phyloP scores from a whole-genome alignment of 2,113 vertebrate genomes.

The Neopipo cinnamomea region DNA sequence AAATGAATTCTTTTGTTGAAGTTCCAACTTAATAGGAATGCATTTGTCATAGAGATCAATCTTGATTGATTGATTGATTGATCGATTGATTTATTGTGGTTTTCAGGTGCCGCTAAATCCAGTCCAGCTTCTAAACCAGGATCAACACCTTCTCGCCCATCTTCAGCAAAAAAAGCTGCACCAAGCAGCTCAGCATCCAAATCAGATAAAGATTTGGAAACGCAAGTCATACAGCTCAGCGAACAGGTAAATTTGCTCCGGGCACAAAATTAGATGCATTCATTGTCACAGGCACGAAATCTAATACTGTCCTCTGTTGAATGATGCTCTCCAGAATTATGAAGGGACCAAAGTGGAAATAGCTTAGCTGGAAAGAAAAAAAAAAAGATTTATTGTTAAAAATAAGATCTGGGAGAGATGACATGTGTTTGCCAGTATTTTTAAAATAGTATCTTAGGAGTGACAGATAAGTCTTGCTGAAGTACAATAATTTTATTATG shows the following conservation, averaged over 20 bases:
- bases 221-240: conserved; percentile 93
- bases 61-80: background rate
- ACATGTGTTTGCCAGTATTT: background rate
- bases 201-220: conserved; percentile 97
- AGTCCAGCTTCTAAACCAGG: conserved; percentile 89
- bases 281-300: background rate
- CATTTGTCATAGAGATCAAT: background rate
- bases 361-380: background rate
- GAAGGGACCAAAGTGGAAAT: background rate
- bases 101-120: conserved; percentile 89
- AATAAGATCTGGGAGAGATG: background rate
- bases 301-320: background rate
- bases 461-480: background rate
- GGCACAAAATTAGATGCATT: background rate
- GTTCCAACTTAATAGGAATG: background rate
- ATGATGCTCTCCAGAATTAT: background rate
- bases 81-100: background rate
- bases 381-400: background rate
- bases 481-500: background rate
- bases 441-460: background rate
- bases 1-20: background rate
- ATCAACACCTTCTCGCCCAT: conserved; percentile 93
- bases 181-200: conserved; percentile 81
- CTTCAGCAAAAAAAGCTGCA: conserved; percentile 94
- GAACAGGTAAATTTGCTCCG: conserved; percentile 83